Percentiles rank a stretch among this genome's conserved stretches.
Conservation (phyloP, 2,888 invertebrate genomes). For the Lepidochitona cinerea region DNA sequence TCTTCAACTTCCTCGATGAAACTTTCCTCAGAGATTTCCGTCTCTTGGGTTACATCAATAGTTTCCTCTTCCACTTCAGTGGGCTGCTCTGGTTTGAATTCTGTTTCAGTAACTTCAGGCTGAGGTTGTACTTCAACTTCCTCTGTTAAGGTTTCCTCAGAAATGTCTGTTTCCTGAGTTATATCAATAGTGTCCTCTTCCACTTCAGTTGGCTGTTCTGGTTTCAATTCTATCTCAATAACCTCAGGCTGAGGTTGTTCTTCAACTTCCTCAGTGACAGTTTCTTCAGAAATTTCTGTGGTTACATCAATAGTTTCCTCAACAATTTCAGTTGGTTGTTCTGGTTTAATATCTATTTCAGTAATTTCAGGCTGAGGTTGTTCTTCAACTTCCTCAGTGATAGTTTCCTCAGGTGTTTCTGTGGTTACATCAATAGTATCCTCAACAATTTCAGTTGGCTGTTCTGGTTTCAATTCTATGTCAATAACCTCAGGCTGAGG, state of each 20-base stretch:
- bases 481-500: background rate
- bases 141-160: background rate
- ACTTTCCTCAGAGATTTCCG: background rate
- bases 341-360: background rate
- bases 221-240: background rate
- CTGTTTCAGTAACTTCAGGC: background rate
- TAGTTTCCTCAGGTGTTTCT: constrained; percentile 12
- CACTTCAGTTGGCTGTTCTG: no score
- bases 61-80: background rate
- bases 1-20: background rate
- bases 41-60: background rate
- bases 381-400: background rate
- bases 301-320: background rate
- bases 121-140: background rate
- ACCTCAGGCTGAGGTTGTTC: background rate
- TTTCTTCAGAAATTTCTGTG: background rate
- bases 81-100: background rate
- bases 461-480: background rate
- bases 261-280: background rate
- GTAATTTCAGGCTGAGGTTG: background rate
- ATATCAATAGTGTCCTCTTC: no score
- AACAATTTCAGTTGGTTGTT: background rate
- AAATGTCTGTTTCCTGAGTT: no score
- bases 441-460: no score
- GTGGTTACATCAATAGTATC: constrained; percentile 21